phyloP scores from a whole-genome alignment of 2,888 invertebrate species.

The Epinotia demarniana region DNA sequence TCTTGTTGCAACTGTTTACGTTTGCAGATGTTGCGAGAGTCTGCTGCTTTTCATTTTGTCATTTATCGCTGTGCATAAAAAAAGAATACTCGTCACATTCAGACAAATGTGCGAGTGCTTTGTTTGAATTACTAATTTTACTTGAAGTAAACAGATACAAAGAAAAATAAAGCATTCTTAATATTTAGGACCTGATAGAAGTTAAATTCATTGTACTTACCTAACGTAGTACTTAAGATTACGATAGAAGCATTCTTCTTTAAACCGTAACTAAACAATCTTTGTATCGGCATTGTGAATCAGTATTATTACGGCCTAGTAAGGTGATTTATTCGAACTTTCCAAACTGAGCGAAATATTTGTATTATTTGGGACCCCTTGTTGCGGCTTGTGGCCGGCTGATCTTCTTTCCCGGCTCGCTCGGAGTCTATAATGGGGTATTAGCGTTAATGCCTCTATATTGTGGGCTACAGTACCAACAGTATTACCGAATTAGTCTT shows the following conservation, averaged over 20 bases:
- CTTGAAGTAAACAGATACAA: neutral
- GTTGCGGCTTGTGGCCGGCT: constrained; percentile 46
- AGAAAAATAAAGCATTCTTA: neutral
- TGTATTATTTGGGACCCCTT: constrained; percentile 34
- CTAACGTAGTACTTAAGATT: neutral
- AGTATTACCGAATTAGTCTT: constrained; percentile 31
- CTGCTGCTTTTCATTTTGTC: too few species aligned
- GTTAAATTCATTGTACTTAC: neutral
- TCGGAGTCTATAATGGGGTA: constrained; percentile 75
- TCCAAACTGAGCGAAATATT: constrained; percentile 30
- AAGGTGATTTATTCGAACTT: constrained; percentile 13
- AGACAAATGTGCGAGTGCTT: neutral
- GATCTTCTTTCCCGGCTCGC: constrained; percentile 69
- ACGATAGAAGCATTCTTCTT: constrained; percentile 2
- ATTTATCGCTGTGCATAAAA: neutral
- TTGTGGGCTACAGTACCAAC: constrained; percentile 56
- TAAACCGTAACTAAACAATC: neutral
- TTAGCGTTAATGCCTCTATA: constrained; percentile 71
- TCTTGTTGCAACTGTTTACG: neutral
- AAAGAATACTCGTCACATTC: neutral
- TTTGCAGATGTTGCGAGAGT: neutral
- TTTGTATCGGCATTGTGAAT: constrained; percentile 2
- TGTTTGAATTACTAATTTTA: neutral
- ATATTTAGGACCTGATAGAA: neutral
- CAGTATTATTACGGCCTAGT: constrained; percentile 16